Percentiles rank a stretch among this genome's conserved stretches.
phyloP scores from a whole-genome alignment of 2,797 vertebrate species.

The Siniperca undulata region DNA sequence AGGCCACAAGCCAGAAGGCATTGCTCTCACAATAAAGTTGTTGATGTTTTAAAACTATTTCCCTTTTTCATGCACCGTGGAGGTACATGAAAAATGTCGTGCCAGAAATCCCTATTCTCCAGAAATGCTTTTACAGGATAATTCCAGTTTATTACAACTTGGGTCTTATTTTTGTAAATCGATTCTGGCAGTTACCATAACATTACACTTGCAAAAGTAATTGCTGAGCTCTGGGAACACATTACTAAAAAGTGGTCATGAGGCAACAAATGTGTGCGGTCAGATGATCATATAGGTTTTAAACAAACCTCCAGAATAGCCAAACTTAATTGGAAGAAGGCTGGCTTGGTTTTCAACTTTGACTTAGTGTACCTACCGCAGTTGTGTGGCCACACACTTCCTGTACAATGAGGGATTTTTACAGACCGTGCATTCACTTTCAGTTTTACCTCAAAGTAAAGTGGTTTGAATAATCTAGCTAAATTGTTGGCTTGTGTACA shows the following conservation, averaged over 20 bases:
- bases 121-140: conserved; percentile 10
- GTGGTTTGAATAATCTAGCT: neutral
- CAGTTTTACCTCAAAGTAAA: neutral
- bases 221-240: conserved; percentile 21
- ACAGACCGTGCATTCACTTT: neutral
- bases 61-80: neutral
- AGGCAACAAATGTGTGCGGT: conserved; percentile 22
- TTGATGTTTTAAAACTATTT: neutral
- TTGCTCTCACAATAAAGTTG: neutral
- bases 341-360: neutral
- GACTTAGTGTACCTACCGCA: neutral
- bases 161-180: conserved; percentile 1
- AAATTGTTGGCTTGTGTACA: neutral
- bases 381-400: neutral
- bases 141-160: conserved; percentile 15
- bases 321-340: conserved; percentile 3
- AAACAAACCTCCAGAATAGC: conserved; percentile 21
- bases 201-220: conserved; percentile 16
- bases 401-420: neutral
- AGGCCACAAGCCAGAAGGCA: neutral
- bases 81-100: neutral
- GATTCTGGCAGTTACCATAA: conserved; percentile 10
- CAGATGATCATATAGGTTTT: conserved; percentile 3
- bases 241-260: neutral
- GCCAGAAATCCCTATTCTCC: conserved; percentile 2